Conservation (phyloP, 1,140 invertebrate species). For the Euschistus heros region DNA sequence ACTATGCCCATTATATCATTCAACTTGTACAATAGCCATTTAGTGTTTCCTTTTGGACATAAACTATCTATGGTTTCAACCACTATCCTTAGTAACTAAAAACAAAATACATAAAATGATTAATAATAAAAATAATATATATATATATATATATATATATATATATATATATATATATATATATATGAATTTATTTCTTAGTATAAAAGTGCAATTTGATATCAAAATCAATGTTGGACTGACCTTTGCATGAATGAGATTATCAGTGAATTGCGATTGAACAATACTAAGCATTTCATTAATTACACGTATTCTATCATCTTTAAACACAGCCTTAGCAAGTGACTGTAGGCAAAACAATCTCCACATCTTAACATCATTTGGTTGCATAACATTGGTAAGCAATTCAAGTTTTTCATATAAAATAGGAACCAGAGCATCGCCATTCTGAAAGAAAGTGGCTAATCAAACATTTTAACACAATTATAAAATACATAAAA, state of each 20-base stretch:
- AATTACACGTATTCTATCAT: background rate
- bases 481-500: background rate
- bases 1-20: background rate
- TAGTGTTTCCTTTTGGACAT: background rate
- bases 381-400: background rate
- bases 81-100: background rate
- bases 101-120: background rate
- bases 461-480: background rate
- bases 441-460: background rate
- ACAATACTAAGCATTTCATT: background rate
- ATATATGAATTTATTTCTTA: too few species aligned
- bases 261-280: background rate
- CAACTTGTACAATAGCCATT: background rate
- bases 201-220: background rate
- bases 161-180: background rate
- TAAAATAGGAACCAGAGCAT: background rate
- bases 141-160: background rate
- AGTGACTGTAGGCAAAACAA: slow-evolving; percentile 7
- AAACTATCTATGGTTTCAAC: slow-evolving; percentile 1
- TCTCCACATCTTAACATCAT: slow-evolving; percentile 13
- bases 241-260: slow-evolving; percentile 7
- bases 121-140: background rate
- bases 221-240: background rate
- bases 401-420: slow-evolving; percentile 4
- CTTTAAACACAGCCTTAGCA: background rate